These are phyloP conservation scores for Phlogophora meticulosa DNA, from an alignment of 2,888 invertebrate species.

Conservation along the genomic window DNA sequence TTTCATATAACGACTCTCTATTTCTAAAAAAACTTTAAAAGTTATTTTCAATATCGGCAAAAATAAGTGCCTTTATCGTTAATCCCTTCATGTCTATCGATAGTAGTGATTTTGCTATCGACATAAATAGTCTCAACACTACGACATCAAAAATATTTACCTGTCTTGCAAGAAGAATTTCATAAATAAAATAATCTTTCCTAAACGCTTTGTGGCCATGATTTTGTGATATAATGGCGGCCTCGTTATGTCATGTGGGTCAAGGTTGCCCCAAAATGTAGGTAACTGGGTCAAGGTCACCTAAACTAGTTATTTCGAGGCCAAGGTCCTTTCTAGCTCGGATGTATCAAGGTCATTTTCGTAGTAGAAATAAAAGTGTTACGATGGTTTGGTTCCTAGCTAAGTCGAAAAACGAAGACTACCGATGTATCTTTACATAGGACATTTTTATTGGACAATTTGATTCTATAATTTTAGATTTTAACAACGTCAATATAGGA, in stretches of 20 bases:
- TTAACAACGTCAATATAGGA: constrained; percentile 1
- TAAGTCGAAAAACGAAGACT: constrained; percentile 12
- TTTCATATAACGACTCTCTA: no score
- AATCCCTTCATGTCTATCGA: background rate
- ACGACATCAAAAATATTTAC: background rate
- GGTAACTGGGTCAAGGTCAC: constrained; percentile 63
- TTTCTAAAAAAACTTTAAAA: no score
- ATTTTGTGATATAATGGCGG: constrained; percentile 55
- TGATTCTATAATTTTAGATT: background rate
- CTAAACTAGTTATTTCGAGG: constrained; percentile 51
- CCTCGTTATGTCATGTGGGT: constrained; percentile 62
- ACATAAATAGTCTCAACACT: constrained; percentile 13
- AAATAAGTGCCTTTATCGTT: no score
- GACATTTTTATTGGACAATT: background rate
- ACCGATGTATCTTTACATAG: background rate
- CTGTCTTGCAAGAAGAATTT: background rate
- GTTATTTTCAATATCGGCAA: no score
- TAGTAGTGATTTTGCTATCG: background rate
- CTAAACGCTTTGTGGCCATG: constrained; percentile 50
- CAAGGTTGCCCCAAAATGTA: constrained; percentile 58
- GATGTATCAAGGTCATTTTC: constrained; percentile 55
- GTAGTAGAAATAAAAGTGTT: constrained; percentile 39
- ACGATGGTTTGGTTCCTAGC: constrained; percentile 7
- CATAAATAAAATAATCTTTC: constrained; percentile 23
- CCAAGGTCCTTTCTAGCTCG: constrained; percentile 60